Evolutionary conservation across 2,888 invertebrate genomes (phyloP), one percentile per base, ranked within the genome.

Genomic region (Liodrosophila aerea): DNA sequence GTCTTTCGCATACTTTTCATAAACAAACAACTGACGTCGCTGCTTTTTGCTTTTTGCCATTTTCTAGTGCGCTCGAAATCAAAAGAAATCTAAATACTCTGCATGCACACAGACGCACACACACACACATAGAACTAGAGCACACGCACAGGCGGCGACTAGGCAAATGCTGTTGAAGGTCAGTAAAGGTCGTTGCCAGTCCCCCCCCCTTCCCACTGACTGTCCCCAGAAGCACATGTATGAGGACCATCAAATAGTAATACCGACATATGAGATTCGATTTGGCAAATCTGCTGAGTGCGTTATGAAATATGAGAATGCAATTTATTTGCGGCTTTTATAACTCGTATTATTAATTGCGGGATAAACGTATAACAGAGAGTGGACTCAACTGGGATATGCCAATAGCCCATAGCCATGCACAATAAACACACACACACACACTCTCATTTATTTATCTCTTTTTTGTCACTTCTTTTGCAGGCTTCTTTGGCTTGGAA

Each of bases 151-250:
- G 53, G 61, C 63, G 41, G 59, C 43, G 37, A 46, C 70, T 73
- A 70, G 54, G 82, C 77, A 63, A 68, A 64, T 74, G 64, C 64
- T 69, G 81, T 67, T 82, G 82, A 82, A 82, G 82, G 82, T 82
- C 85, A 82, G 69, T 67, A 73, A 86, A 82, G 82, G 82, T 82
- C 82, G 85, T 65, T 67, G 73, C 62, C 64, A 71, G 59, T 64
- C 61, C 49, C 49, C 39, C 51, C 46, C 37, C 56, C 3, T 22
- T 22, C 22, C 22, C 22, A 2, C 22, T 5, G 22, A n/a, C n/a
- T 22, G 22, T 5, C 22, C 22, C 3, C 5, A 22, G 5, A 22
- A 65, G 69, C 50, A 69, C 54, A 63, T 58, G 52, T 47, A 58
- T 41, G 45, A 31, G 40, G 27, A 49, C 34, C 46, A 44, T 36